Base-by-base conservation (phyloP, 2,797 vertebrate genomes). In the Chromis chromis region DNA sequence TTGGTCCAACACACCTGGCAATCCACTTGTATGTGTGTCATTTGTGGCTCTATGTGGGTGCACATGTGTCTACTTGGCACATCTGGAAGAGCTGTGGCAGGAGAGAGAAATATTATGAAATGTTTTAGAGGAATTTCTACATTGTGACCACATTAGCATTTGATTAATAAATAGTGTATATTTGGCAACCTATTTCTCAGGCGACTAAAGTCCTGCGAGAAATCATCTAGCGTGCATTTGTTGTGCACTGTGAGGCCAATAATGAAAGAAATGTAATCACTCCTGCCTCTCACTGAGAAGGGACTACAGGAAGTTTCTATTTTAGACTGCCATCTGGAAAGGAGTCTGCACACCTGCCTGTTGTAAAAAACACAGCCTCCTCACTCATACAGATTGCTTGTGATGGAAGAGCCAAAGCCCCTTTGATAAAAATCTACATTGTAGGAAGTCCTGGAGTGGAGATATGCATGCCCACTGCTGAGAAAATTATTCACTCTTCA, bases 311-410 rank as follows among this genome's bases (percentile, higher is more conserved):
- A 89, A 82, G 79, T 88, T 89, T 87, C 91, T 93, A 91, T 94
- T 94, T 92, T 84, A 69, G 77, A 84, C 80, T 84, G 64, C 79
- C 83, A 87, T 89, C 86, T 90, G 88, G 88, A 88, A 87, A 83
- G 60, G 64, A 88, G 76, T 88, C 85, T 76, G 76, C 88, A 85
- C 93, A 93, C 91, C 92, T 93, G 92, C 88, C 85, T 90, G 86
- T 86, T 90, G 89, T 89, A 89, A 92, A 93, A 91, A 90, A 69
- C 79, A 77, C 79, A 77, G 82, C 78, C 73, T 83, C 76, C 75
- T 90, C 83, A 83, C 84, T 90, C 83, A 78, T 63, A 72, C 48
- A 48, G 31, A 33, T 56, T 65, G 70, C 71, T 88, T 82, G 55
- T 89, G 78, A 78, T 89, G 65, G 36, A 82, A 71, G 83, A 89